Evolutionary conservation across 2,113 vertebrate species (phyloP).

Genomic region (Perca schrenkii): DNA sequence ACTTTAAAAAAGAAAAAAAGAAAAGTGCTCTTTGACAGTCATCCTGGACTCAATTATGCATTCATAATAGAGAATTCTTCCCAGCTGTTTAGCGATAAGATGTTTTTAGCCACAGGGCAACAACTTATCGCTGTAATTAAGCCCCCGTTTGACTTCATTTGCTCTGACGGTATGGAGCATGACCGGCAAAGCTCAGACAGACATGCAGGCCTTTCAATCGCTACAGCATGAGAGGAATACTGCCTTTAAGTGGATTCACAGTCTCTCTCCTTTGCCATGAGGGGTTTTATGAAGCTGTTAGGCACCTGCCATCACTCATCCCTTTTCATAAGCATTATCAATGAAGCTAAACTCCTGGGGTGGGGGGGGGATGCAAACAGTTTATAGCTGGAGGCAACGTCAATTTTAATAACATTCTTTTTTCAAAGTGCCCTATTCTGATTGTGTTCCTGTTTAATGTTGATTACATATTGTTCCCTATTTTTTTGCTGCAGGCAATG

Average conservation of each 20-base stretch:
- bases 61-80: conserved; percentile 75
- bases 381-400: conserved; percentile 66
- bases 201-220: conserved; percentile 35
- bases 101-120: conserved; percentile 79
- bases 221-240: conserved; percentile 38
- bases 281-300: conserved; percentile 55
- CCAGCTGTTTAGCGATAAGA: conserved; percentile 78
- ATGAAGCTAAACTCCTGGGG: conserved; percentile 62
- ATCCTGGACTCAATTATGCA: conserved; percentile 76
- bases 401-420: conserved; percentile 70
- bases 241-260: conserved; percentile 51
- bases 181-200: conserved; percentile 62
- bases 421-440: conserved; percentile 55
- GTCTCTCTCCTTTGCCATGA: conserved; percentile 28
- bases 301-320: conserved; percentile 51
- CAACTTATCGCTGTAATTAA: conserved; percentile 82
- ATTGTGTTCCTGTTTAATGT: conserved; percentile 50
- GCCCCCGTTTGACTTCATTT: conserved; percentile 79
- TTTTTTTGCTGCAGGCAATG: conserved; percentile 37
- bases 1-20: conserved; percentile 13
- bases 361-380: conserved; percentile 62
- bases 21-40: conserved; percentile 66
- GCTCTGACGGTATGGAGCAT: conserved; percentile 69
- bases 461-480: conserved; percentile 56
- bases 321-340: conserved; percentile 70